Base-by-base conservation (phyloP, 2,113 vertebrate genomes). In the Grallaria varia region DNA sequence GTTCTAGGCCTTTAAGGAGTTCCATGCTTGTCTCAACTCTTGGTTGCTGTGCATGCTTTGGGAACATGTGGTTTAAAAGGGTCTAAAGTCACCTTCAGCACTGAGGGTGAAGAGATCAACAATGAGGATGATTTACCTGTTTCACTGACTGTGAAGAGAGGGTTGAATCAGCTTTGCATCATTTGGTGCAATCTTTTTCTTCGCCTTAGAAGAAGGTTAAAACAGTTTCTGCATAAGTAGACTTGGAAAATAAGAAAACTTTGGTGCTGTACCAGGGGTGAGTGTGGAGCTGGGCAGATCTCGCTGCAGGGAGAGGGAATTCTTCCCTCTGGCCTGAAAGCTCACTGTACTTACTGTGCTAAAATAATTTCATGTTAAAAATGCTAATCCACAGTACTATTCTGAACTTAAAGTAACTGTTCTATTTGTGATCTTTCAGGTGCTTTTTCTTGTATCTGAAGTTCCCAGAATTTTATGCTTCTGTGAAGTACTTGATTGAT, bases 391-490 rank as follows among this genome's bases (percentile, higher is more conserved):
- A 28, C 3, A 47, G 66, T 17, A 35, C 40, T 42, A 14, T 77
- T 67, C 67, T 83, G 63, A 67, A 53, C 53, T 35, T 62, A 40
- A 82, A 90, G 73, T n/a, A 73, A n/a, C 30, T 87, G 2, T 79
- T 80, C 9, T 40, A 12, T 56, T 58, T 85, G 49, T 75, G 64
- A 60, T 87, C 79, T 89, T 84, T 80, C 94, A 90, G 89, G 93
- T 93, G 74, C 68, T 78, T 75, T 63, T 93, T 63, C 55, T 90
- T 52, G 30, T 64, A 17, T 94, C 67, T 84, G 64, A 66, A 86
- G 28, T 83, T 94, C 86, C 31, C 67, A 83, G 91, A 83, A 89
- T 85, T 90, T 89, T 67, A 22, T 67, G 63, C 75, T 96, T 71
- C 80, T 92, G 55, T 91, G 53, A 89, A 93, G 84, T 78, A 31